Conservation (phyloP, 2,888 invertebrate genomes). For the Synergus japonicus region DNA sequence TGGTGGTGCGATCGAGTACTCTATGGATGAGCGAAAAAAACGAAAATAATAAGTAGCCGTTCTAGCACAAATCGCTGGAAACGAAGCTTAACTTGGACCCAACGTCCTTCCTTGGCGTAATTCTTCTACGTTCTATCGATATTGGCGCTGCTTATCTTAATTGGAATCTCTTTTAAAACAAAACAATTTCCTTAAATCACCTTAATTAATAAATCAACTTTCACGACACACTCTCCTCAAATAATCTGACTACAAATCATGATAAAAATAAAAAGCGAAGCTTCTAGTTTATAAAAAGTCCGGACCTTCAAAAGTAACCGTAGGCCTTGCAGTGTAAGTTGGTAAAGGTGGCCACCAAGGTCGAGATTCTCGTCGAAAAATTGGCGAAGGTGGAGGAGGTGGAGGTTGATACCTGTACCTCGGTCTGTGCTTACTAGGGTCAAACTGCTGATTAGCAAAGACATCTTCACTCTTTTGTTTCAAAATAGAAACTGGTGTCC, state of each 20-base stretch:
- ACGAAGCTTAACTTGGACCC: constrained; percentile 47
- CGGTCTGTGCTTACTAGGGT: constrained; percentile 87
- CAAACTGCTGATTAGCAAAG: constrained; percentile 84
- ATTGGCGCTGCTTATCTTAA: constrained; percentile 58
- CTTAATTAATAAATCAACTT: constrained; percentile 10
- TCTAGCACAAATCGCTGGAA: constrained; percentile 45
- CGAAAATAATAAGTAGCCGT: constrained; percentile 67
- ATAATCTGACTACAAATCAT: background rate
- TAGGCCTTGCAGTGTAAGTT: constrained; percentile 81
- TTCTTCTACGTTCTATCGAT: constrained; percentile 63
- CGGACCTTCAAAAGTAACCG: constrained; percentile 87
- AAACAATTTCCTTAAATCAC: background rate
- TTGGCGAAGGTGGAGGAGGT: constrained; percentile 79
- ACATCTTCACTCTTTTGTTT: constrained; percentile 76
- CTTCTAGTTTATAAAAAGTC: constrained; percentile 34
- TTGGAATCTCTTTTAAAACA: constrained; percentile 18
- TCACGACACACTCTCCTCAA: constrained; percentile 4
- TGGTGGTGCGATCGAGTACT: constrained; percentile 76
- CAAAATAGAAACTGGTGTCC: constrained; percentile 76
- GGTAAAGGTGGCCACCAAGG: constrained; percentile 79
- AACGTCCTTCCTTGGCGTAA: constrained; percentile 47
- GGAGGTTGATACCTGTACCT: constrained; percentile 87
- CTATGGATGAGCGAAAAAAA: constrained; percentile 69
- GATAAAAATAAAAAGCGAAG: constrained; percentile 33
- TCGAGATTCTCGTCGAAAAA: constrained; percentile 77